Percentiles rank a stretch among this genome's conserved stretches.
Conservation (phyloP, 2,888 invertebrate genomes). For the Philonicus albiceps region DNA sequence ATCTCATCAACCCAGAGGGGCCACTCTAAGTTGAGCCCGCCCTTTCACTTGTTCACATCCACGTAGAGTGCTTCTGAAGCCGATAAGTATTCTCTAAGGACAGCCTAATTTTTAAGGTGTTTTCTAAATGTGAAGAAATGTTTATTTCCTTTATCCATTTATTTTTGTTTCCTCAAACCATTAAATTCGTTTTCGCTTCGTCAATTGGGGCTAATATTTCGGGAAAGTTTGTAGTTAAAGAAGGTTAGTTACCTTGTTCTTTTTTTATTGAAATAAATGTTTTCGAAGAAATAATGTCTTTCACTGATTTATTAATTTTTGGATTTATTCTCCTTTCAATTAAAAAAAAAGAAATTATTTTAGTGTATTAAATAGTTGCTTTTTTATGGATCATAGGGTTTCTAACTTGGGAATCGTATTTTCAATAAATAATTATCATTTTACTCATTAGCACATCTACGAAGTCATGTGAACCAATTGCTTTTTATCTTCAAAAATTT, state of each 20-base stretch:
- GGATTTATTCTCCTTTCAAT: neutral
- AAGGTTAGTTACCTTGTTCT: constrained; percentile 30
- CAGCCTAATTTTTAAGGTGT: constrained; percentile 17
- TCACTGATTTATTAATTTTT: neutral
- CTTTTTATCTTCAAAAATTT: no score
- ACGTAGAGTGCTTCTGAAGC: constrained; percentile 8
- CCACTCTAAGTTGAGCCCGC: neutral
- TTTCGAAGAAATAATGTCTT: constrained; percentile 7
- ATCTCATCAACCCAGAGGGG: neutral
- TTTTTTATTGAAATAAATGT: constrained; percentile 35
- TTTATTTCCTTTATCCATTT: neutral
- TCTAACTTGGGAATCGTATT: no score
- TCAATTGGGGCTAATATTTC: neutral
- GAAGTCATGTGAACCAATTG: no score
- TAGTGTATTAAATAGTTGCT: no score
- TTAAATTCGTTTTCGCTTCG: neutral
- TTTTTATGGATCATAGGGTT: no score
- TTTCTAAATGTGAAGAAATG: constrained; percentile 28
- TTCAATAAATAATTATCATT: no score
- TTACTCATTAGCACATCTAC: no score
- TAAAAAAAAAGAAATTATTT: no score
- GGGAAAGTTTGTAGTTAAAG: constrained; percentile 1
- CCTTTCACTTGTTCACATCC: neutral
- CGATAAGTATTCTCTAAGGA: neutral
- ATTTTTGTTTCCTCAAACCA: neutral